These are phyloP conservation scores for Conops quadrifasciatus DNA, from an alignment of 2,888 invertebrate genomes.

Conservation along the genomic window DNA sequence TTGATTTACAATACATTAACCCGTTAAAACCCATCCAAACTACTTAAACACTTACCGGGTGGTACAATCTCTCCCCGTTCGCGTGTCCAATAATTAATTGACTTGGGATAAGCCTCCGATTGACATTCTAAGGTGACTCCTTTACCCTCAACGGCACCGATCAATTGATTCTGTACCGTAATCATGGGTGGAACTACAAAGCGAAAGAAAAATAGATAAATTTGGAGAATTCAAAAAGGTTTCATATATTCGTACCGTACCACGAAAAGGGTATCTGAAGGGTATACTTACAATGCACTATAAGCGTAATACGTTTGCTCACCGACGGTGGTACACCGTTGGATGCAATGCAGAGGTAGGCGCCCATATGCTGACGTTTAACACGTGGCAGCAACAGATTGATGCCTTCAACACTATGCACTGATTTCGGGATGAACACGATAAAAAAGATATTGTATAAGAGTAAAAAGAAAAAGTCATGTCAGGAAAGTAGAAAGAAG, in stretches of 20 bases:
- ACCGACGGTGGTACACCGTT: conserved; percentile 88
- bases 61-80: conserved; percentile 80
- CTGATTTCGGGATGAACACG: conserved; percentile 63
- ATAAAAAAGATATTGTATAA: conserved; percentile 8
- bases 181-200: conserved; percentile 84
- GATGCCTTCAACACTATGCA: conserved; percentile 73
- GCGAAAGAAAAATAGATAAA: conserved; percentile 8
- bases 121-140: conserved; percentile 81
- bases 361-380: conserved; percentile 81
- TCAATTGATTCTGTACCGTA: conserved; percentile 82
- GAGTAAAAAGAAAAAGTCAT: background rate
- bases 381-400: conserved; percentile 75
- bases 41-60: conserved; percentile 70
- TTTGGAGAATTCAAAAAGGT: no score
- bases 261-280: background rate
- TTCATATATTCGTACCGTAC: no score
- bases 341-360: conserved; percentile 82
- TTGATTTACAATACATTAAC: background rate
- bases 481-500: no score
- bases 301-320: conserved; percentile 86
- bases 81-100: conserved; percentile 84
- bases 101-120: conserved; percentile 85
- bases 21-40: background rate
- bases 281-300: conserved; percentile 78
- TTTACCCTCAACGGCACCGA: conserved; percentile 80